A percentile compares a stretch with the other conserved stretches of the same genome.
These are phyloP conservation scores for Gallinago media DNA, from an alignment of 2,113 vertebrate genomes.

Conservation along the genomic window DNA sequence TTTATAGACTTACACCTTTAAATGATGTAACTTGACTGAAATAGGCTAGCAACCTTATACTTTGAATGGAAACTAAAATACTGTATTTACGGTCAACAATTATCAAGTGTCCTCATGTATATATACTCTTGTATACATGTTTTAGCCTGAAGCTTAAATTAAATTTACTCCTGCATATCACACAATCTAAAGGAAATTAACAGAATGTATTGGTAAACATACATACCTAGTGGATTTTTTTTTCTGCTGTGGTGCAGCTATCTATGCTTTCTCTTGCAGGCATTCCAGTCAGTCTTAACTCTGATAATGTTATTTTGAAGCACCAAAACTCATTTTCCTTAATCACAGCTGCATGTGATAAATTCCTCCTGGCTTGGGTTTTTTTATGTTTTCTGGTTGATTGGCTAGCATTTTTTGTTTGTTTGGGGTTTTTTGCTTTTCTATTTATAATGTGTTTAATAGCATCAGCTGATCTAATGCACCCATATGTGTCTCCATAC, in stretches of 20 bases:
- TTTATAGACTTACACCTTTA: not conserved
- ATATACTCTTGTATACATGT: not conserved
- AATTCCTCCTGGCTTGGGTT: not conserved
- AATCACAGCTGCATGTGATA: not conserved
- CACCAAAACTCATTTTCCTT: not conserved
- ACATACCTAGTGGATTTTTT: not conserved
- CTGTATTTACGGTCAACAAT: not conserved
- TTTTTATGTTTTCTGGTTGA: not conserved
- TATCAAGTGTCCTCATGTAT: not conserved
- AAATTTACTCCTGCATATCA: not conserved
- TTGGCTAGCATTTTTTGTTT: not conserved
- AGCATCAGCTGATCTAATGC: not conserved
- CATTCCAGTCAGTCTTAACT: not conserved
- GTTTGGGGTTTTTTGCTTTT: not conserved
- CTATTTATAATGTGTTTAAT: not conserved
- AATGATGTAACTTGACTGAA: not conserved
- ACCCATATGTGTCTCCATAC: not conserved
- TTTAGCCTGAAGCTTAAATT: not conserved
- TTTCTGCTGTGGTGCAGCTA: not conserved
- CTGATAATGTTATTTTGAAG: not conserved
- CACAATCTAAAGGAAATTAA: not conserved
- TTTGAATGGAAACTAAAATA: not conserved
- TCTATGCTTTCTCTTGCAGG: not conserved
- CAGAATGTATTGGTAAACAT: not conserved
- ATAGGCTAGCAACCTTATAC: not conserved